Base-by-base conservation (phyloP, 1,140 invertebrate species). In the Pteromalus puparum region DNA sequence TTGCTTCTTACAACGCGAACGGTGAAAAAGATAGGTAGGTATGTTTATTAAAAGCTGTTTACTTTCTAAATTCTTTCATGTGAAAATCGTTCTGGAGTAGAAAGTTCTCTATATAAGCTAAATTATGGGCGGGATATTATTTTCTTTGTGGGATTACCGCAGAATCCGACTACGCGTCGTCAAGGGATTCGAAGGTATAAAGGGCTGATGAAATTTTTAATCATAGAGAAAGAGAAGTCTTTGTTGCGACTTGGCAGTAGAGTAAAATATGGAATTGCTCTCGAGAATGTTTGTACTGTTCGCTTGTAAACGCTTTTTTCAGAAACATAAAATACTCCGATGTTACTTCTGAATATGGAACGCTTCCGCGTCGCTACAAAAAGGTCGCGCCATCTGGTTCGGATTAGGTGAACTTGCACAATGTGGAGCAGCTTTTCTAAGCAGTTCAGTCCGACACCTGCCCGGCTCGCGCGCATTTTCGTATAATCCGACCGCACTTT, bases 61-160 rank as follows among this genome's bases (percentile, higher is more conserved):
- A 61, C 53, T 61, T 61, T 61, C 53, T 61, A 61, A 61, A 61
- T 61, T 61, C 53, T 61, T 61, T 61, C 53, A n/a, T n/a, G 53
- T 61, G 53, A 61, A 61, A 61, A 61, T 21, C 21, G 5, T 61
- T n/a, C 18, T 61, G 53, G 53, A 61, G 53, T 61, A 61, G 53
- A 61, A 61, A 61, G 53, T 61, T 61, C 53, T 42, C 0, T 12
- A 42, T 5, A 1, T 42, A 42, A 61, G 53, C 53, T n/a, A 61
- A 61, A 21, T 61, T n/a, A 61, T 61, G 53, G 18, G 21, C 4
- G n/a, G 21, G 21, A 61, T 61, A 61, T 61, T 61, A 61, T 61
- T 61, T 61, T 61, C 53, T 61, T 61, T 61, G 53, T n/a, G 7
- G 18, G 21, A 61, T 61, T 61, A n/a, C 53, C 18, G 53, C 53